Evolutionary conservation across 2,797 vertebrate genomes (phyloP).

Genomic region (Limnodromus scolopaceus): DNA sequence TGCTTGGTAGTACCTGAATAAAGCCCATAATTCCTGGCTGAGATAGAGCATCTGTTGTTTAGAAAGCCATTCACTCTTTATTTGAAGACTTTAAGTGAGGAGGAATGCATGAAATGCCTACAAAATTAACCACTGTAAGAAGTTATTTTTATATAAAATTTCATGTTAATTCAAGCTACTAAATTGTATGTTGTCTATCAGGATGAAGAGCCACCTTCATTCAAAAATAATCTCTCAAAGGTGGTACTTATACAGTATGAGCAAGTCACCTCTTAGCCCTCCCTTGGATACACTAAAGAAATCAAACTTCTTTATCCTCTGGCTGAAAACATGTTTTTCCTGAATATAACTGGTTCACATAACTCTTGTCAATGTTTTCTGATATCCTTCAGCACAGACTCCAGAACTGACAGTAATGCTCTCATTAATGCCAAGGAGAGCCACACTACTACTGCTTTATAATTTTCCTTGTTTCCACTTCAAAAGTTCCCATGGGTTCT

Average conservation of each 20-base stretch:
- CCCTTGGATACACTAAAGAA: not conserved
- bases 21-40: not conserved
- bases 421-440: constrained; percentile 4
- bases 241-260: not conserved
- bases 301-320: not conserved
- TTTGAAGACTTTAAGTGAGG: not conserved
- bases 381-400: not conserved
- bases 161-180: not conserved
- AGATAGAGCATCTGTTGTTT: not conserved
- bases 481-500: not conserved
- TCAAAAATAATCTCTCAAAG: not conserved
- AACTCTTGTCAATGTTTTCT: not conserved
- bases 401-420: not conserved
- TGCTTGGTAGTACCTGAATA: not conserved
- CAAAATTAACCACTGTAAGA: not conserved
- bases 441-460: not conserved
- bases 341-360: not conserved
- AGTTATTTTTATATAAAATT: not conserved
- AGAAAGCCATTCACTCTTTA: not conserved
- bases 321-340: not conserved
- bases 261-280: not conserved
- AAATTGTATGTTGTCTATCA: not conserved
- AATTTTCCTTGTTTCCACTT: constrained; percentile 30
- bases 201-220: not conserved
- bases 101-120: not conserved